Conservation (phyloP, 2,888 invertebrate genomes). For the Campoletis raptor region DNA sequence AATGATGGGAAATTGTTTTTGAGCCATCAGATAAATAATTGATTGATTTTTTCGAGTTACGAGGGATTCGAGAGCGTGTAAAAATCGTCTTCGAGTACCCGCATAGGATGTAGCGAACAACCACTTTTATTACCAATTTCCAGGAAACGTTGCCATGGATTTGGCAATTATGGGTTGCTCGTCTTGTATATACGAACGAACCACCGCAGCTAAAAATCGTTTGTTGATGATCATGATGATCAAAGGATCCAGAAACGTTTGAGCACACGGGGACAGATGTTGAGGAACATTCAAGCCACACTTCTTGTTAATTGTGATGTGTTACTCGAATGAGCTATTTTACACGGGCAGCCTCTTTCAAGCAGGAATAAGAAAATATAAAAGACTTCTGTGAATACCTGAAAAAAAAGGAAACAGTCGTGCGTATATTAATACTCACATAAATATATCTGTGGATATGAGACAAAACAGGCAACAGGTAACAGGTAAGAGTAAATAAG, state of each 20-base stretch:
- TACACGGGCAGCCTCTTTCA: conserved; percentile 30
- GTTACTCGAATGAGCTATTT: neutral
- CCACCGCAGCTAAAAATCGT: neutral
- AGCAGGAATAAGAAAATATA: conserved; percentile 46
- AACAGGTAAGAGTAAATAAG: conserved; percentile 65
- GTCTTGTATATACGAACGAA: neutral
- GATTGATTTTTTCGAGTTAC: neutral
- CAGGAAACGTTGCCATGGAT: conserved; percentile 7
- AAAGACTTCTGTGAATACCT: conserved; percentile 36
- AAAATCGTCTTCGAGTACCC: neutral
- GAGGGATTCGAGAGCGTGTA: conserved; percentile 1
- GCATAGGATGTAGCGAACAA: neutral
- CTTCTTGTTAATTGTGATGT: conserved; percentile 7
- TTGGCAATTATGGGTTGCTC: neutral
- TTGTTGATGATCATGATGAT: neutral
- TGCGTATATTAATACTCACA: neutral
- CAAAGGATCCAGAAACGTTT: neutral
- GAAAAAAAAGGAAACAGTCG: conserved; percentile 44
- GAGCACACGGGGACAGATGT: neutral
- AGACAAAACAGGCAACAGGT: conserved; percentile 53
- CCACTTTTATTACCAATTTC: conserved; percentile 4
- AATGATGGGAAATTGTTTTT: neutral
- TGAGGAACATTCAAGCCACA: neutral
- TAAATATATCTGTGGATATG: conserved; percentile 38
- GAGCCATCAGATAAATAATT: neutral